Evolutionary conservation across 2,113 vertebrate species (phyloP).

Genomic region (Panurus biarmicus): DNA sequence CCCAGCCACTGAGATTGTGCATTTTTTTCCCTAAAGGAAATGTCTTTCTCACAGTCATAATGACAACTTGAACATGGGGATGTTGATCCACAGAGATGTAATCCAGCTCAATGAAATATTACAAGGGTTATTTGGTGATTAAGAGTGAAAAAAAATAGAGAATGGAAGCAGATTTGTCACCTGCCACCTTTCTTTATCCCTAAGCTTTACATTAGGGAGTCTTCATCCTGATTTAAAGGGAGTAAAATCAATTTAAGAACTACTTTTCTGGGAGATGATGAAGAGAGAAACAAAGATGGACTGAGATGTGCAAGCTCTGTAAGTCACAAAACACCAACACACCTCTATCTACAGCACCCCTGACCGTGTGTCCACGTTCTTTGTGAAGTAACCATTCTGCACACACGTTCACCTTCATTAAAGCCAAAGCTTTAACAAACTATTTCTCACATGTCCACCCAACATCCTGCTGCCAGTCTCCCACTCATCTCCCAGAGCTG

Average conservation of each 20-base stretch:
- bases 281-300: neutral
- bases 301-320: neutral
- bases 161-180: neutral
- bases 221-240: neutral
- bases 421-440: neutral
- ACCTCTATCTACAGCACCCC: neutral
- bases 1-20: neutral
- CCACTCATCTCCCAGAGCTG: neutral
- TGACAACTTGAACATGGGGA: accelerated
- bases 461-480: neutral
- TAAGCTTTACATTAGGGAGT: neutral
- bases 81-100: neutral
- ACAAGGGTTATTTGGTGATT: neutral
- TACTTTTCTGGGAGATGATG: neutral
- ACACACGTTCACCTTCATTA: neutral
- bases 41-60: neutral
- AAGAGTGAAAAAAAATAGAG: neutral
- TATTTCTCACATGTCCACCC: neutral
- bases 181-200: neutral
- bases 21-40: neutral
- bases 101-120: neutral
- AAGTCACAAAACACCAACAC: neutral
- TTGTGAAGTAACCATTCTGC: neutral
- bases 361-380: neutral
- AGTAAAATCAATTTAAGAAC: neutral